These are phyloP conservation scores for Zaprionus lachaisei DNA, from an alignment of 1,140 invertebrate species.

Conservation along the genomic window DNA sequence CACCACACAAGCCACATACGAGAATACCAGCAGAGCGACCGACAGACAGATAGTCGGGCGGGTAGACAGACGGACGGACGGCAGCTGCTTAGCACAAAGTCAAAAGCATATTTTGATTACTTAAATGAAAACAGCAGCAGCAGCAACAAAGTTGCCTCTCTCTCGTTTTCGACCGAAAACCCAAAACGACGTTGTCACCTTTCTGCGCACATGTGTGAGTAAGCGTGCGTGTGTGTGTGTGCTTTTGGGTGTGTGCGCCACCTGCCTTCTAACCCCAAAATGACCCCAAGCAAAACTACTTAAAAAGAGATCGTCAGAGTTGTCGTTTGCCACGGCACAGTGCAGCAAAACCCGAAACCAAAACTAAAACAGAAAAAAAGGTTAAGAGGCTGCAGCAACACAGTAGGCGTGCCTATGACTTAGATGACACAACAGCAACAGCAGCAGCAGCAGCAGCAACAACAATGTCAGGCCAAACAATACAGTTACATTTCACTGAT, in stretches of 20 bases:
- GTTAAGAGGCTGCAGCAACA: slow-evolving; percentile 75
- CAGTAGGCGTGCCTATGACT: slow-evolving; percentile 53
- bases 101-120: slow-evolving; percentile 83
- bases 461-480: slow-evolving; percentile 63
- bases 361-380: slow-evolving; percentile 61
- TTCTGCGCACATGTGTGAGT: slow-evolving; percentile 14
- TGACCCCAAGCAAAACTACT: slow-evolving; percentile 77
- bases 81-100: slow-evolving; percentile 75
- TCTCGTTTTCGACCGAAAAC: slow-evolving; percentile 32
- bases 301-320: slow-evolving; percentile 74
- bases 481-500: slow-evolving; percentile 83
- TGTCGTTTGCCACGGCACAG: slow-evolving; percentile 2
- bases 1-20: slow-evolving; percentile 28
- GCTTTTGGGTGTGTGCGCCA: slow-evolving; percentile 4
- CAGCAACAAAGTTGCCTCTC: slow-evolving; percentile 45
- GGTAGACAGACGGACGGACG: slow-evolving; percentile 9
- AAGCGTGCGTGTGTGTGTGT: slow-evolving; percentile 16
- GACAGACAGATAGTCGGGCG: slow-evolving; percentile 18
- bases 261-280: slow-evolving; percentile 55
- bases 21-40: slow-evolving; percentile 13
- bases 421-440: slow-evolving; percentile 57
- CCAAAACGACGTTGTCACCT: slow-evolving; percentile 74
- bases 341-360: slow-evolving; percentile 27
- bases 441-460: slow-evolving; percentile 22
- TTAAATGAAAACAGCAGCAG: slow-evolving; percentile 69